Evolutionary conservation across 2,888 invertebrate species (phyloP), one percentile per base, ranked within the genome.

Genomic region (Sarcophaga carnaria): DNA sequence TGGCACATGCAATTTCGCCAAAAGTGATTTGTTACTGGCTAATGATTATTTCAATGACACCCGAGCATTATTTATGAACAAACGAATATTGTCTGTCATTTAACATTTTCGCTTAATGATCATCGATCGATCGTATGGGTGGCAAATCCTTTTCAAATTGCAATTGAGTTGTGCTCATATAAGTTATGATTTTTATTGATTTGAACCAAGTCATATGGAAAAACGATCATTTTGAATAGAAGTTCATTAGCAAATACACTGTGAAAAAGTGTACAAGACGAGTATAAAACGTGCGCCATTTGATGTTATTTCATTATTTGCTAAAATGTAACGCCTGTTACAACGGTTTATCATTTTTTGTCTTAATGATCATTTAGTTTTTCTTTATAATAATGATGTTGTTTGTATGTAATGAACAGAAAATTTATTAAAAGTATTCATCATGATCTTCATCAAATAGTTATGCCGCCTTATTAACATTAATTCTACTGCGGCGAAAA

Each of bases 391-490:
- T 66, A 66, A 22, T 60, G 62, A 72, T 74, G 2, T 63, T 66
- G 69, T 59, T 64, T 69, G 63, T 25, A 76, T 79, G 84, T 63
- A 76, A 64, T 74, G 80, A 76, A 84, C 79, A 84, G 84, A 79
- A 76, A 83, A 84, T 79, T 70, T 71, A 49, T 62, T 3, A 54
- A 22, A 22, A 54, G 17, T 14, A 54, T 54, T 12, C 54, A 54
- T 17, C 54, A 54, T 54, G 14, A 54, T 54, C 54, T 72, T 79
- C 84, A 84, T 84, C 81, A 87, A 87, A 87, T 84, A 37, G 8
- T 0, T 37, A 72, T 78, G 87, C 87, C 87, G 87, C 87, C 87
- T 87, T 87, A 87, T 87, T 87, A 87, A 84, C 87, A 87, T 87
- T 87, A 87, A 84, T 84, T 82, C 47, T 81, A 76, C 81, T 87